These are phyloP conservation scores for Coenonympha arcania DNA, from an alignment of 2,888 invertebrate species.

Conservation along the genomic window DNA sequence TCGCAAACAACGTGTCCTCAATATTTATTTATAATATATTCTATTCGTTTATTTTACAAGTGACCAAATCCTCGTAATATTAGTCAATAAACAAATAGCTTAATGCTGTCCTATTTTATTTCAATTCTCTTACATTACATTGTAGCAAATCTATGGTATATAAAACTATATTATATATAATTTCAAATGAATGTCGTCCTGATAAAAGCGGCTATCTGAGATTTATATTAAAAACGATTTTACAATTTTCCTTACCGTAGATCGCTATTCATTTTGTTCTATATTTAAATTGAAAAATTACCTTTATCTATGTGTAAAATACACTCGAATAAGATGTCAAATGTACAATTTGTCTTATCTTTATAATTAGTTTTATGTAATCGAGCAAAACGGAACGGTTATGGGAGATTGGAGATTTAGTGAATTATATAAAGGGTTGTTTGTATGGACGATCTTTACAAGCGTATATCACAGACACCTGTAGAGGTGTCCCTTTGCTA, in stretches of 20 bases:
- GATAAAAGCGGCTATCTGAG: constrained; percentile 27
- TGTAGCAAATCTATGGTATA: constrained; percentile 31
- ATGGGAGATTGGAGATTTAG: constrained; percentile 22
- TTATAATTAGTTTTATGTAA: constrained; percentile 22
- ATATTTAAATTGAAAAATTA: constrained; percentile 34
- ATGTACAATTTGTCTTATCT: constrained; percentile 27
- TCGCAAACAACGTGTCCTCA: constrained; percentile 15
- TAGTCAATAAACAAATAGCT: constrained; percentile 26
- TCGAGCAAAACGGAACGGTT: constrained; percentile 28
- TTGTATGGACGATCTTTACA: constrained; percentile 66
- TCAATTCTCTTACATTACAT: constrained; percentile 28
- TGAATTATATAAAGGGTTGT: constrained; percentile 30
- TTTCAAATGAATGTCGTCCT: constrained; percentile 24
- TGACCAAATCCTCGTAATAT: constrained; percentile 28
- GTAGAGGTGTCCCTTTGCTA: constrained; percentile 49
- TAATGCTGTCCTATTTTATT: constrained; percentile 27
- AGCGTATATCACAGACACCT: constrained; percentile 70
- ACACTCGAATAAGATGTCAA: constrained; percentile 30
- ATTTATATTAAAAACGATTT: constrained; percentile 27
- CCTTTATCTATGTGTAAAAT: constrained; percentile 31
- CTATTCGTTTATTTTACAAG: constrained; percentile 29
- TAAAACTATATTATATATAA: constrained; percentile 30
- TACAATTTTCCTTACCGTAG: constrained; percentile 30
- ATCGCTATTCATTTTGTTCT: constrained; percentile 32
- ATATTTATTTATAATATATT: constrained; percentile 18